Percentiles rank a stretch among this genome's conserved stretches.
phyloP scores from a whole-genome alignment of 2,797 vertebrate genomes.

The Neoniphon sammara region DNA sequence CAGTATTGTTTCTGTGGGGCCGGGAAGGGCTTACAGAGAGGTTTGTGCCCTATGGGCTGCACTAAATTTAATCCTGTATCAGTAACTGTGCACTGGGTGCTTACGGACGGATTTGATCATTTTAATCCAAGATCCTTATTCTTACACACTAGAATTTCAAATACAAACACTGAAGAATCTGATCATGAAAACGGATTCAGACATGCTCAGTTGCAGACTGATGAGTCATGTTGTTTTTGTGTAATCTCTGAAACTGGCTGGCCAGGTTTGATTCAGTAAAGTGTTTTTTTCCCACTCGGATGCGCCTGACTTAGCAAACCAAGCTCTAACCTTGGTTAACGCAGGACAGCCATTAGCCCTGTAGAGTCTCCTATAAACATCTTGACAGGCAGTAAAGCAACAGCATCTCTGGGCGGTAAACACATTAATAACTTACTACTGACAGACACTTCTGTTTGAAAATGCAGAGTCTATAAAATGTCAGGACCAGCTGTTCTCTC shows the following conservation, averaged over 20 bases:
- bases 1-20: conserved; percentile 77
- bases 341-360: conserved; percentile 41
- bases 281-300: conserved; percentile 22
- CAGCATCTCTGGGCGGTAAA: conserved; percentile 22
- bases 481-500: conserved; percentile 18
- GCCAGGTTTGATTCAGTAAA: conserved; percentile 28
- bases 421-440: conserved; percentile 40
- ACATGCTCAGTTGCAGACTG: conserved; percentile 16
- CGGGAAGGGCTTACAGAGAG: conserved; percentile 70
- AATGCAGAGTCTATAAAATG: conserved; percentile 27
- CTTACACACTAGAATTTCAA: conserved; percentile 38
- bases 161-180: conserved; percentile 21
- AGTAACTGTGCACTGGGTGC: conserved; percentile 28
- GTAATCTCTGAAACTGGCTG: conserved; percentile 34
- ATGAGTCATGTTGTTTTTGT: conserved; percentile 39
- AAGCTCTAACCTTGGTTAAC: conserved; percentile 21
- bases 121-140: conserved; percentile 50
- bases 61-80: conserved; percentile 62
- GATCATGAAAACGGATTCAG: conserved; percentile 30
- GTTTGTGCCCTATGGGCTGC: conserved; percentile 45
- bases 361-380: conserved; percentile 35
- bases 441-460: conserved; percentile 26
- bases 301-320: conserved; percentile 35
- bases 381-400: conserved; percentile 43
- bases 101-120: conserved; percentile 53